A percentile compares a stretch with the other conserved stretches of the same genome.
Conservation (phyloP, 2,888 invertebrate species). For the Caenorhabditis parvicauda region DNA sequence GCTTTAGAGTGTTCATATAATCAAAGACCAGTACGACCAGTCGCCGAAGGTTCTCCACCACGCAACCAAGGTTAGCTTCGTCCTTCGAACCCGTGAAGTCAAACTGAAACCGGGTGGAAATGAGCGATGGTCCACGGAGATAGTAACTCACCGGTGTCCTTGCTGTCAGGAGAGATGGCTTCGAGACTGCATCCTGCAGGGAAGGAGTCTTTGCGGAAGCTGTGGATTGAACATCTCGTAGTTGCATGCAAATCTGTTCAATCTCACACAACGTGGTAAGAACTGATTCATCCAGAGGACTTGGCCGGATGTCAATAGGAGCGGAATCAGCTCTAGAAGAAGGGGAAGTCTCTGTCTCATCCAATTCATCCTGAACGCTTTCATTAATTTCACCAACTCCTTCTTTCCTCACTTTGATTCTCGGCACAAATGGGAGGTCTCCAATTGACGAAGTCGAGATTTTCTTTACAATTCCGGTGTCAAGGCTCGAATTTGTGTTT, state of each 20-base stretch:
- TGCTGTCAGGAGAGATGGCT: conserved; percentile 34
- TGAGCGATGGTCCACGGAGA: too few relatives aligned
- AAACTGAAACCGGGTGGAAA: conserved; percentile 37
- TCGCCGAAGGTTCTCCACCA: conserved; percentile 31
- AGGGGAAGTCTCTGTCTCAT: conserved; percentile 18
- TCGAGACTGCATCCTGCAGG: conserved; percentile 28
- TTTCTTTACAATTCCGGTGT: conserved; percentile 16
- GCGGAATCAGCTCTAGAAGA: conserved; percentile 24
- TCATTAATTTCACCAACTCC: neutral
- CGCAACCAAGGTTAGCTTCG: conserved; percentile 12
- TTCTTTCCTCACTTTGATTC: conserved; percentile 2
- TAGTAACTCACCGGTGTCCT: conserved; percentile 30
- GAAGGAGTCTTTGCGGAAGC: conserved; percentile 13
- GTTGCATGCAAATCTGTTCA: conserved; percentile 46
- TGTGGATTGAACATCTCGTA: conserved; percentile 24
- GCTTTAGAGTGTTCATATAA: conserved; percentile 59
- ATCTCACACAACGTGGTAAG: conserved; percentile 52
- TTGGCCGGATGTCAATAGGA: conserved; percentile 14
- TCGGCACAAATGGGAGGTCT: conserved; percentile 22
- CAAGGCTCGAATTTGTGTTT: conserved; percentile 7
- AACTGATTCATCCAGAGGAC: conserved; percentile 31
- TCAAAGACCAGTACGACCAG: conserved; percentile 51
- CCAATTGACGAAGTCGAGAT: conserved; percentile 19
- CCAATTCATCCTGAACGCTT: conserved; percentile 20
- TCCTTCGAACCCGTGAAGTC: conserved; percentile 41